Percentiles rank a stretch among this genome's conserved stretches.
Conservation (phyloP, 1,140 invertebrate species). For the Asbolus verrucosus region DNA sequence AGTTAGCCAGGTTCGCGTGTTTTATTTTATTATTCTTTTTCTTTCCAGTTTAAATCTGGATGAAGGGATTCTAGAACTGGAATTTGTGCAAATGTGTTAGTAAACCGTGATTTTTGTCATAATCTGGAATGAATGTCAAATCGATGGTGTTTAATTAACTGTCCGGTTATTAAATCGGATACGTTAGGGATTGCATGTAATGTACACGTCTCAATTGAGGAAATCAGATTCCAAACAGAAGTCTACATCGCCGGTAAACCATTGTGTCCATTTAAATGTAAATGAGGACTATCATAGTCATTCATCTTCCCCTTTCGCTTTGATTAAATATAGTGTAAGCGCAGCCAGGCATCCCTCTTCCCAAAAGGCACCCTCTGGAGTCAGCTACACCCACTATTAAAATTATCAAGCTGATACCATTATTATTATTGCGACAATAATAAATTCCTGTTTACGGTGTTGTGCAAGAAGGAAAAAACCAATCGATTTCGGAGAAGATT, state of each 20-base stretch:
- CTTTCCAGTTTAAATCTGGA: not conserved
- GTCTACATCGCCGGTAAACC: conserved; percentile 48
- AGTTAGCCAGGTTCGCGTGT: not conserved
- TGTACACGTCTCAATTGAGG: conserved; percentile 39
- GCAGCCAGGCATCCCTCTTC: not conserved
- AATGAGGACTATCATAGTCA: conserved; percentile 51
- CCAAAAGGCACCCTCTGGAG: conserved; percentile 27
- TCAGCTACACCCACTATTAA: conserved; percentile 40
- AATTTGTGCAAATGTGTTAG: not conserved
- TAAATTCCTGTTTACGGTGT: no score
- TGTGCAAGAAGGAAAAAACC: no score
- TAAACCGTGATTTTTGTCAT: not conserved
- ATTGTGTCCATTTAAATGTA: conserved; percentile 54
- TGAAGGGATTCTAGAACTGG: not conserved
- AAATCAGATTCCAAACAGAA: conserved; percentile 43
- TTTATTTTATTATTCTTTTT: conserved; percentile 2
- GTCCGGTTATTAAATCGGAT: conserved; percentile 31
- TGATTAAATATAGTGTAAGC: conserved; percentile 53
- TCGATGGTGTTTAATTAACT: conserved; percentile 22
- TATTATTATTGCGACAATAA: conserved; percentile 48
- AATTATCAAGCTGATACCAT: conserved; percentile 46
- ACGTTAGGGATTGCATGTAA: conserved; percentile 19
- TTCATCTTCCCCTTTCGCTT: conserved; percentile 52
- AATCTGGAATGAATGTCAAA: not conserved
- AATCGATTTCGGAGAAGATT: no score